These are phyloP conservation scores for Oreochromis mossambicus DNA, from an alignment of 2,797 vertebrate genomes.

Conservation along the genomic window DNA sequence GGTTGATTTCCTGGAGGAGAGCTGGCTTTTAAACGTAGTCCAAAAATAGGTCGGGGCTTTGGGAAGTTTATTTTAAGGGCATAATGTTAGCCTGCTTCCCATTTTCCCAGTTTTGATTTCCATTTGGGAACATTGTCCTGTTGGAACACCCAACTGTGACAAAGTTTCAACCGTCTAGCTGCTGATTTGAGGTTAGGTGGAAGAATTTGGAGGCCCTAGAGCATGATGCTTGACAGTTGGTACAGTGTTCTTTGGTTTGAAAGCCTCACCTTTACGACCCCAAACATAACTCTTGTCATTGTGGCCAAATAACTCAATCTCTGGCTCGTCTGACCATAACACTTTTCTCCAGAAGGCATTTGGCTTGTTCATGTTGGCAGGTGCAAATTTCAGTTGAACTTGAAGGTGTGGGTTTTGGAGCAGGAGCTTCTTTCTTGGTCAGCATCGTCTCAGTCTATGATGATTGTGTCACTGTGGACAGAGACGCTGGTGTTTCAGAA, in stretches of 20 bases:
- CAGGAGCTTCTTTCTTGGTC: background rate
- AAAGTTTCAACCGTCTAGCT: background rate
- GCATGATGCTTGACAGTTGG: background rate
- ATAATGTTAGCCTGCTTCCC: background rate
- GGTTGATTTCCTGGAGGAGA: background rate
- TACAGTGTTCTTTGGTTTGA: background rate
- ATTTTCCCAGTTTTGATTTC: background rate
- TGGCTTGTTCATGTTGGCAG: background rate
- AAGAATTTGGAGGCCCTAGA: background rate
- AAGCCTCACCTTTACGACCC: background rate
- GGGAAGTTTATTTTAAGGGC: background rate
- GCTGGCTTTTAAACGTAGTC: background rate
- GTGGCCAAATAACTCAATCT: background rate
- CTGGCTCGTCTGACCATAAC: background rate
- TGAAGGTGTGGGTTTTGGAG: background rate
- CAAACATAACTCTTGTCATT: background rate
- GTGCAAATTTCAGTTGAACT: background rate
- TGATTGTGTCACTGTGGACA: background rate
- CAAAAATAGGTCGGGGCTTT: background rate
- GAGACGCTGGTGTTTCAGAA: background rate
- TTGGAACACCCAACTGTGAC: background rate
- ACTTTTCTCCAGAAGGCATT: background rate
- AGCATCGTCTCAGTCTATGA: background rate
- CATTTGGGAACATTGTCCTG: background rate
- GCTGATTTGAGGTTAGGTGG: background rate